Percentiles rank a stretch among this genome's conserved stretches.
Conservation (phyloP, 2,888 invertebrate species). For the Chymomyza amoena region DNA sequence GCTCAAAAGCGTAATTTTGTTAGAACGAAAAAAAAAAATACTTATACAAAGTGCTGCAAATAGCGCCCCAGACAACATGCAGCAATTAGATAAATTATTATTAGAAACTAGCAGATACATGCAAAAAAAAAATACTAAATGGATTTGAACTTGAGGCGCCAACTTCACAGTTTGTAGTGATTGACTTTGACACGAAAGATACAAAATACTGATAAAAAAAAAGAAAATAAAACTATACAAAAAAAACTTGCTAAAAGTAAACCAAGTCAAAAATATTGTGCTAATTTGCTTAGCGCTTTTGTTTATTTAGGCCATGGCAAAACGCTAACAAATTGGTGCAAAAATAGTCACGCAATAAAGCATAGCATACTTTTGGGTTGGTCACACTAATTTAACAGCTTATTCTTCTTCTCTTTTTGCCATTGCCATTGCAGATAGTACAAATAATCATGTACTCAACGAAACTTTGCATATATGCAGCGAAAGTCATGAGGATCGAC, state of each 20-base stretch:
- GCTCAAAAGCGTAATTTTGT: background rate
- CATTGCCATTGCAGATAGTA: conserved; percentile 46
- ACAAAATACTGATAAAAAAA: background rate
- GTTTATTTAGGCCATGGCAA: conserved; percentile 3
- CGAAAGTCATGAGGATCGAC: conserved; percentile 73
- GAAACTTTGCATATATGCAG: conserved; percentile 67
- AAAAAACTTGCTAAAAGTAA: conserved; percentile 10
- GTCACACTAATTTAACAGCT: background rate
- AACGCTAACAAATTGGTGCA: background rate
- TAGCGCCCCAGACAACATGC: background rate
- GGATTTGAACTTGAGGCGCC: background rate
- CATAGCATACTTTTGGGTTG: conserved; percentile 5
- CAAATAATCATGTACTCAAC: conserved; percentile 47
- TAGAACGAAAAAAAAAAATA: background rate
- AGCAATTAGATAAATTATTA: conserved; percentile 31
- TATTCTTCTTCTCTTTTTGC: background rate
- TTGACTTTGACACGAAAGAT: background rate
- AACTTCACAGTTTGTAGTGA: background rate
- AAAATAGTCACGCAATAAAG: background rate
- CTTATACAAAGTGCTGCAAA: background rate
- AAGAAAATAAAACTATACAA: background rate
- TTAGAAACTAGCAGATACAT: background rate
- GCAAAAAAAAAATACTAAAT: background rate
- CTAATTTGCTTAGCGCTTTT: conserved; percentile 17
- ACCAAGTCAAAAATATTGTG: conserved; percentile 19